These are phyloP conservation scores for Cyphomyrmex costatus DNA, from an alignment of 1,140 invertebrate species.

Conservation along the genomic window DNA sequence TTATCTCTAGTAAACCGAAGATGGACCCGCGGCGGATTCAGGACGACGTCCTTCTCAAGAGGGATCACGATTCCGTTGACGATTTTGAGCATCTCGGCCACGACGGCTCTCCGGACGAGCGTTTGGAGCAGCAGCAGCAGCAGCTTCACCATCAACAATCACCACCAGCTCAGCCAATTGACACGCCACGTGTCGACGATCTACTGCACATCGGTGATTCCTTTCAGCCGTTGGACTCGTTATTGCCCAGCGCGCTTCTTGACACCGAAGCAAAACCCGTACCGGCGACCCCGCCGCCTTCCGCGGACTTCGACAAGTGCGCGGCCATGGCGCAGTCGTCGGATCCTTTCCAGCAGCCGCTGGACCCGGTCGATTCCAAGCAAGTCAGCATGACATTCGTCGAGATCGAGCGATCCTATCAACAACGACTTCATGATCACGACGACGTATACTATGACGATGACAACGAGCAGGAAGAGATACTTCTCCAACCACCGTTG, in stretches of 20 bases:
- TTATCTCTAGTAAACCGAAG: background rate
- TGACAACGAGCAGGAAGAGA: slow-evolving; percentile 20
- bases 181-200: slow-evolving; percentile 54
- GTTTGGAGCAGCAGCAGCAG: slow-evolving; percentile 22
- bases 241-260: slow-evolving; percentile 29
- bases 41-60: slow-evolving; percentile 82
- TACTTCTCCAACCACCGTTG: slow-evolving; percentile 4
- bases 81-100: slow-evolving; percentile 91
- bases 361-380: slow-evolving; percentile 79
- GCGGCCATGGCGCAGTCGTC: slow-evolving; percentile 63
- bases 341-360: slow-evolving; percentile 76
- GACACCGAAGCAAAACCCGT: slow-evolving; percentile 68
- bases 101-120: slow-evolving; percentile 80
- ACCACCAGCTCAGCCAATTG: slow-evolving; percentile 55
- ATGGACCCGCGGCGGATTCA: slow-evolving; percentile 64
- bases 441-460: slow-evolving; percentile 14
- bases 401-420: slow-evolving; percentile 80
- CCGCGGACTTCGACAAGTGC: slow-evolving; percentile 79
- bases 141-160: background rate
- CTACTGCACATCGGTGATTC: slow-evolving; percentile 53
- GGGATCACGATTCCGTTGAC: slow-evolving; percentile 90
- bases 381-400: slow-evolving; percentile 86
- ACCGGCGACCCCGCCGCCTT: slow-evolving; percentile 84
- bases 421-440: slow-evolving; percentile 15
- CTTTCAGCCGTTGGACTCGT: slow-evolving; percentile 15